Conservation (phyloP, 2,888 invertebrate species). For the Sialis lutaria region DNA sequence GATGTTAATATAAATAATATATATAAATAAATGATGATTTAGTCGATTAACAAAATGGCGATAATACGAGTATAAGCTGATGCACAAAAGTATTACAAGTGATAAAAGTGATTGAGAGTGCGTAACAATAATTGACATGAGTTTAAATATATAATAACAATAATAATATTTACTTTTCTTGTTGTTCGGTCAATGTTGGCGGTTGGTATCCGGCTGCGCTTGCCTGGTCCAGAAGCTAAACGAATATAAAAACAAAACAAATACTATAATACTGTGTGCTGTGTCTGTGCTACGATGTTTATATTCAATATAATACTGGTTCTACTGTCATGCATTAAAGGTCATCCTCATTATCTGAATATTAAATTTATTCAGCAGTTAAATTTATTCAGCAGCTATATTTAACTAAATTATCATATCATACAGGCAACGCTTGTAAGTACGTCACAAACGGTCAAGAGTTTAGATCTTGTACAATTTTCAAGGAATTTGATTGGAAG, state of each 20-base stretch:
- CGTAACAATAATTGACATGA: neutral
- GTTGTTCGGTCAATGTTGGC: slow-evolving; percentile 33
- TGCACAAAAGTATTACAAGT: too few species aligned
- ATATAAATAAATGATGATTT: too few species aligned
- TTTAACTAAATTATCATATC: neutral
- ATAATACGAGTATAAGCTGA: too few species aligned
- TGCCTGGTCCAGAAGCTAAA: slow-evolving; percentile 52
- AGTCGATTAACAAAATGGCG: too few species aligned
- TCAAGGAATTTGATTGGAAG: slow-evolving; percentile 6
- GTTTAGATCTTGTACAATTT: slow-evolving; percentile 3
- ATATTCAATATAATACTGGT: neutral
- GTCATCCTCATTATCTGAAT: neutral
- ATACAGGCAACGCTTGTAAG: slow-evolving; percentile 9
- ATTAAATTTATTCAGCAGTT: neutral
- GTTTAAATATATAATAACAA: slow-evolving; percentile 13
- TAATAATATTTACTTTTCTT: slow-evolving; percentile 41
- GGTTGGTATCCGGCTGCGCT: slow-evolving; percentile 34
- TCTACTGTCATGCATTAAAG: slow-evolving; percentile 1
- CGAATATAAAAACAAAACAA: slow-evolving; percentile 37
- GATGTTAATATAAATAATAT: too few species aligned
- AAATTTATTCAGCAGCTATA: slow-evolving; percentile 1
- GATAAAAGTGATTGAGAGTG: too few species aligned
- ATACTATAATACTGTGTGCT: slow-evolving; percentile 3
- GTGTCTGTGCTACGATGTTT: neutral
- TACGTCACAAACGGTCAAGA: slow-evolving; percentile 7